Conservation (phyloP, 2,113 vertebrate genomes). For the Podarcis muralis region DNA sequence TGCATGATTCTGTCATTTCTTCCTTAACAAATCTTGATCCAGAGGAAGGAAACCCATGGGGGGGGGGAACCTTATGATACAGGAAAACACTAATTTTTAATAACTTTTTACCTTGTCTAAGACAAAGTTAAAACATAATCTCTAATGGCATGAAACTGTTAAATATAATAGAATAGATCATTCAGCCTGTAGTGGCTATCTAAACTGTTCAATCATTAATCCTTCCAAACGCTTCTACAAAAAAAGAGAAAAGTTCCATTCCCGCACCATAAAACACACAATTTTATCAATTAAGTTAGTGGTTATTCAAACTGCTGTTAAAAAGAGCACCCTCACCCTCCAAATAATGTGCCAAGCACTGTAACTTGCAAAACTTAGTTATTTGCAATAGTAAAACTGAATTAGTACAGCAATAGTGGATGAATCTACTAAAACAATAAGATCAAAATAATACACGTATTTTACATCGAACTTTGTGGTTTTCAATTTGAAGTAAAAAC, state of each 20-base stretch:
- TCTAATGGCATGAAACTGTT: slow-evolving; percentile 45
- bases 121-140: neutral
- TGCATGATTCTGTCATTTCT: neutral
- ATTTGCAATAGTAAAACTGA: neutral
- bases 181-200: neutral
- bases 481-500: neutral
- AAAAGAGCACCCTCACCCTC: neutral
- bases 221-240: neutral
- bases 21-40: neutral
- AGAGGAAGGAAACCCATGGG: neutral
- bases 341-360: neutral
- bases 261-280: neutral
- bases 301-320: neutral
- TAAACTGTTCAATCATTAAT: neutral
- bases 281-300: neutral
- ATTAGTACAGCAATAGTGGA: neutral
- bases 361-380: neutral
- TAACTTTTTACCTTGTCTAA: slow-evolving; percentile 23
- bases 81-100: neutral
- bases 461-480: neutral
- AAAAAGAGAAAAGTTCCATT: neutral
- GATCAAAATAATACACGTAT: neutral
- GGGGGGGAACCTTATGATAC: neutral
- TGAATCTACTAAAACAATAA: neutral
- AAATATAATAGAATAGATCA: neutral